Evolutionary conservation across 1,140 invertebrate genomes (phyloP).

Genomic region (Pararge aegeria): DNA sequence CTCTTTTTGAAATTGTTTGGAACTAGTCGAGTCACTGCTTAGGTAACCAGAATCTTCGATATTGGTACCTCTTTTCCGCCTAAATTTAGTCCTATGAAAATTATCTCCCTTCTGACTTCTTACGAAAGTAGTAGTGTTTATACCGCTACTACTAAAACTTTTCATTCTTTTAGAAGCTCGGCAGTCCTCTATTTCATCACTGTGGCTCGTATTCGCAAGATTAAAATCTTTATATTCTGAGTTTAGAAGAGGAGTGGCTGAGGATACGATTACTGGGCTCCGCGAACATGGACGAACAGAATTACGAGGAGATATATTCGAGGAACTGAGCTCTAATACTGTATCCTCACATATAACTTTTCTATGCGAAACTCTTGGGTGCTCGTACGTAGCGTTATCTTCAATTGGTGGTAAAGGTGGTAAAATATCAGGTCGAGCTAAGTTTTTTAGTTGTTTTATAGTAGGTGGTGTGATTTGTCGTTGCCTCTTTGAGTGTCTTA

Average conservation of each 20-base stretch:
- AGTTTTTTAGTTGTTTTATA: conserved; percentile 65
- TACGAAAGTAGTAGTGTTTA: conserved; percentile 67
- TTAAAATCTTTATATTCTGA: conserved; percentile 72
- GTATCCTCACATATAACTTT: conserved; percentile 67
- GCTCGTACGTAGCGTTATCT: conserved; percentile 80
- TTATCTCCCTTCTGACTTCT: conserved; percentile 44
- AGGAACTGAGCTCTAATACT: conserved; percentile 64
- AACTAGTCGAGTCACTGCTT: conserved; percentile 86
- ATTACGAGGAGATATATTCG: conserved; percentile 60
- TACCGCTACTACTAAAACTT: conserved; percentile 29
- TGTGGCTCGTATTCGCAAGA: background rate
- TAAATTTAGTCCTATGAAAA: conserved; percentile 42
- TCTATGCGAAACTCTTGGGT: conserved; percentile 80
- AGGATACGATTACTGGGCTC: conserved; percentile 55
- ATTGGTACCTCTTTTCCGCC: conserved; percentile 57
- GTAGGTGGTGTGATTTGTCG: conserved; percentile 78
- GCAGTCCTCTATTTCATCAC: conserved; percentile 7
- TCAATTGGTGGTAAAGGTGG: conserved; percentile 82
- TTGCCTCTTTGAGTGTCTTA: conserved; percentile 85
- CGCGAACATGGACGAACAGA: conserved; percentile 43
- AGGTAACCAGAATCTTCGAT: conserved; percentile 86
- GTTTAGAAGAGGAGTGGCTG: conserved; percentile 57
- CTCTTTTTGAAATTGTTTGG: conserved; percentile 61
- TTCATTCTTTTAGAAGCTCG: conserved; percentile 29
- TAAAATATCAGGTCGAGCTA: conserved; percentile 83